Conservation (phyloP, 2,113 vertebrate genomes). For the human region DNA sequence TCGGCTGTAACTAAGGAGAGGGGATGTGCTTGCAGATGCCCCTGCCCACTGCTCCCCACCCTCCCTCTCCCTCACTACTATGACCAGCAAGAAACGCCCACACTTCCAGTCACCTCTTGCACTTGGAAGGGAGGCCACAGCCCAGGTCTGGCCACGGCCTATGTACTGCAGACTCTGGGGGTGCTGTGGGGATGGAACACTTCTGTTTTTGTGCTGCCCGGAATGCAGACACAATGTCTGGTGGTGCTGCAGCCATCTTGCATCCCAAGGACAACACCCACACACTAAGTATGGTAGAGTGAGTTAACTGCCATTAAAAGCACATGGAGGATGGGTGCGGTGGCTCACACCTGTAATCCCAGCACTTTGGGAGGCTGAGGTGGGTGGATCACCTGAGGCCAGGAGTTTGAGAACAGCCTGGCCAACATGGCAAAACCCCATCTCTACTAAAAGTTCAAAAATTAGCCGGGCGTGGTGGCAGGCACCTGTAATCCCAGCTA, state of each 20-base stretch:
- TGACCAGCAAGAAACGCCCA: rapidly evolving
- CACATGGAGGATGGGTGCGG: too few species aligned
- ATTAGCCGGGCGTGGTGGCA: too few species aligned
- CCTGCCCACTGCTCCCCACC: not conserved
- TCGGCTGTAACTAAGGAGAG: not conserved
- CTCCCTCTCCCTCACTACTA: too few species aligned
- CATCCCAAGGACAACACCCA: not conserved
- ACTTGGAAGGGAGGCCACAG: not conserved
- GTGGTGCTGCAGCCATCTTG: not conserved
- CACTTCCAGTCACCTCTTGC: rapidly evolving
- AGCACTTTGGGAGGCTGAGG: too few species aligned
- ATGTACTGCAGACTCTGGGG: too few species aligned
- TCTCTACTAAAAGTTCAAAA: too few species aligned
- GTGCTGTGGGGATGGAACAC: rapidly evolving
- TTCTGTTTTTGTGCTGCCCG: not conserved
- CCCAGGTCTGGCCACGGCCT: not conserved
- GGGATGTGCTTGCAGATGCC: rapidly evolving
- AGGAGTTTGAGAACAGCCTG: too few species aligned
- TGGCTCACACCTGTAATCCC: too few species aligned
- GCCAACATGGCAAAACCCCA: too few species aligned
- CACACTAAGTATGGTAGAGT: rapidly evolving
- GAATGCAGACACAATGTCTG: not conserved
- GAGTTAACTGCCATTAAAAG: too few species aligned
- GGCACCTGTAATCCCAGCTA: too few species aligned
- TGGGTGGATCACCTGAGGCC: too few species aligned